phyloP scores from a whole-genome alignment of 2,888 invertebrate genomes.

The Galerucella nymphaeae region DNA sequence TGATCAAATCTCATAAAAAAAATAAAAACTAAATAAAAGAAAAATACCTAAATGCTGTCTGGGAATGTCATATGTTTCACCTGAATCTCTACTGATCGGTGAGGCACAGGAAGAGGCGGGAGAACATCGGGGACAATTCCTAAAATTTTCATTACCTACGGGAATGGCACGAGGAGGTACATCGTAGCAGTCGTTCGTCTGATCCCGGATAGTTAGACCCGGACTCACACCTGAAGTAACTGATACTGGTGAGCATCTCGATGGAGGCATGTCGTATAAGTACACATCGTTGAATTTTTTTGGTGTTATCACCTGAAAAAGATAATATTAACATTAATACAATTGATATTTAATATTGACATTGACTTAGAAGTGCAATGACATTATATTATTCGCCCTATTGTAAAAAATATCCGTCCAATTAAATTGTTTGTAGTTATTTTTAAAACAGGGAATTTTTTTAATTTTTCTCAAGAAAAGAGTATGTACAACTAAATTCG shows the following conservation, averaged over 20 bases:
- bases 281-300: slow-evolving; percentile 80
- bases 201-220: slow-evolving; percentile 55
- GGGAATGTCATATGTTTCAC: slow-evolving; percentile 75
- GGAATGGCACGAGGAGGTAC: slow-evolving; percentile 74
- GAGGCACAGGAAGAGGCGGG: slow-evolving; percentile 66
- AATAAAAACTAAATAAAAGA: not conserved
- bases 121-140: slow-evolving; percentile 62
- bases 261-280: slow-evolving; percentile 74
- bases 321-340: slow-evolving; percentile 34
- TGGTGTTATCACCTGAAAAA: slow-evolving; percentile 74
- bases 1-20: not conserved
- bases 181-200: slow-evolving; percentile 68
- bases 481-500: no score
- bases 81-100: slow-evolving; percentile 60
- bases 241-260: slow-evolving; percentile 58
- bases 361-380: no score
- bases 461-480: no score
- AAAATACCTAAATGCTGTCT: slow-evolving; percentile 62
- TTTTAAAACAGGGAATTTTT: no score
- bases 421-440: no score
- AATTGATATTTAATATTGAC: not conserved
- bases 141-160: slow-evolving; percentile 66
- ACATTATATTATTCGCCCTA: no score
- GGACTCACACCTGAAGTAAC: slow-evolving; percentile 58
- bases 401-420: no score